Percentiles rank a stretch among this genome's conserved stretches.
Conservation (phyloP, 2,888 invertebrate genomes). For the Protonemura montana region DNA sequence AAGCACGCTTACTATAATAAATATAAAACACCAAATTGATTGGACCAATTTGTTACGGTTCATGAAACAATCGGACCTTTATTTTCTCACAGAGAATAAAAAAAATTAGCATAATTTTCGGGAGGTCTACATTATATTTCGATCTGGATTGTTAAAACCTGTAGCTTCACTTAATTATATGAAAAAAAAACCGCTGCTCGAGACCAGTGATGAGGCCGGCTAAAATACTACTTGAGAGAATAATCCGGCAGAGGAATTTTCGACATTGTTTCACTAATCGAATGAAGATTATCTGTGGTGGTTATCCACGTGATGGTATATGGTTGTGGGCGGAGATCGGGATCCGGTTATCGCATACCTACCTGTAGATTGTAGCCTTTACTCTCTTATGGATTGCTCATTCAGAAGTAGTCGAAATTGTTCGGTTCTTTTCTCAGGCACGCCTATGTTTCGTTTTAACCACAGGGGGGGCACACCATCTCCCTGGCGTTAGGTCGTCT, state of each 20-base stretch:
- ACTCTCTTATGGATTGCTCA: slow-evolving; percentile 33
- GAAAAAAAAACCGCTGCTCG: not conserved
- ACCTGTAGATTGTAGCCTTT: slow-evolving; percentile 28
- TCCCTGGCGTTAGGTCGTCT: not conserved
- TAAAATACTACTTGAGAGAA: not conserved
- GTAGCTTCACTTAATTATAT: slow-evolving; percentile 18
- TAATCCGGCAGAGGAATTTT: slow-evolving; percentile 1
- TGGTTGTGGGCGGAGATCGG: slow-evolving; percentile 38
- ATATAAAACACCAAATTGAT: not conserved
- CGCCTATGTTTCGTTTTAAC: slow-evolving; percentile 38
- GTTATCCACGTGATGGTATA: not conserved
- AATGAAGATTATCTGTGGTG: slow-evolving; percentile 23
- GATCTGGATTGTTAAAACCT: not conserved
- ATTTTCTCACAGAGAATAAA: not conserved
- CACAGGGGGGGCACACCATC: slow-evolving; percentile 35
- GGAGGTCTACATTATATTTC: not conserved
- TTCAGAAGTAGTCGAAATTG: slow-evolving; percentile 41
- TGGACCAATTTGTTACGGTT: not conserved
- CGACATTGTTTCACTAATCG: slow-evolving; percentile 34
- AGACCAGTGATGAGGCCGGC: not conserved
- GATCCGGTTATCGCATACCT: slow-evolving; percentile 36
- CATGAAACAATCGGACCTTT: not conserved
- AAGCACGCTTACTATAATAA: not conserved
- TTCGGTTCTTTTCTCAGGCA: slow-evolving; percentile 33
- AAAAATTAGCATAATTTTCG: slow-evolving; percentile 15